These are phyloP conservation scores for Coptodon bakossiorum DNA, from an alignment of 2,113 vertebrate species.

Conservation along the genomic window DNA sequence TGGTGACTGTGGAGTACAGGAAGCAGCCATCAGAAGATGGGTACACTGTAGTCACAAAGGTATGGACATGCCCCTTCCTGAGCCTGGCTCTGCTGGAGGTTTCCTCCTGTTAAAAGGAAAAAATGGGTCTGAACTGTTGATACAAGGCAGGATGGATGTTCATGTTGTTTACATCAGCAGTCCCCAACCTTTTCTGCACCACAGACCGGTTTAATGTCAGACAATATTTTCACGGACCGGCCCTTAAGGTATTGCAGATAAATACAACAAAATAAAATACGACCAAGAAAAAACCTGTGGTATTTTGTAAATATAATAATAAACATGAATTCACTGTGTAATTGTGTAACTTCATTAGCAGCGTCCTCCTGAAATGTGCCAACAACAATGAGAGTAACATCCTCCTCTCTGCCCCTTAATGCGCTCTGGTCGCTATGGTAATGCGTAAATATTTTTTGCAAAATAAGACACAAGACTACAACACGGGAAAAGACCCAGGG, in stretches of 20 bases:
- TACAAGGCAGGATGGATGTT: background rate
- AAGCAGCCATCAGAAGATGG: background rate
- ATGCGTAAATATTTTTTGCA: background rate
- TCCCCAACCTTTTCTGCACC: background rate
- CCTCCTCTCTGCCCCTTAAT: background rate
- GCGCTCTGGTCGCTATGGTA: background rate
- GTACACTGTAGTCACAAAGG: background rate
- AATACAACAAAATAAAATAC: background rate
- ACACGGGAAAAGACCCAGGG: background rate
- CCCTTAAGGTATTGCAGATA: background rate
- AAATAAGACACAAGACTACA: background rate
- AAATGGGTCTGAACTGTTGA: background rate
- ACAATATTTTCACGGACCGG: background rate
- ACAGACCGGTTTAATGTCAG: background rate
- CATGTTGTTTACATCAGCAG: background rate
- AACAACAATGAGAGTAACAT: background rate
- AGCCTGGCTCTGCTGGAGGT: background rate
- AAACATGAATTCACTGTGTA: background rate
- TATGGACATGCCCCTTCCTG: background rate
- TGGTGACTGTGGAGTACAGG: background rate
- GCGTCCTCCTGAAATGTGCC: background rate
- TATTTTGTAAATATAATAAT: background rate
- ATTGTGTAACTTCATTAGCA: background rate
- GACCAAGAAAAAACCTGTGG: background rate
- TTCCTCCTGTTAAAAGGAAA: accelerated